Evolutionary conservation across 2,888 invertebrate species (phyloP), one percentile per base, ranked within the genome.

Genomic region (Drosophila planitibia): DNA sequence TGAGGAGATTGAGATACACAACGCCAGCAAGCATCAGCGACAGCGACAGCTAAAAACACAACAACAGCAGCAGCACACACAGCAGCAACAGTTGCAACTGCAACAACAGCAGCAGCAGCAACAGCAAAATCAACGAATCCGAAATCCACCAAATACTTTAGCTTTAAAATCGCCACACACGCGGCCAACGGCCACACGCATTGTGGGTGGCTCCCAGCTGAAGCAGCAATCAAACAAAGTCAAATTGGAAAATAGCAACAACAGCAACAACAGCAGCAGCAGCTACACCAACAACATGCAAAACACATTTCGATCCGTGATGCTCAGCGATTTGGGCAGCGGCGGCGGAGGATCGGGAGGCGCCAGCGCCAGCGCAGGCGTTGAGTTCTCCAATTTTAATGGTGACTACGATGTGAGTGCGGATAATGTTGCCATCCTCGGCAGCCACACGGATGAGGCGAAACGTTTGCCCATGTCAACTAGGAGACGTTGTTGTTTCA

Each of bases 401-500:
- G 92, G 92, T 16, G 93, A 93, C 54, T 93, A 92, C 37, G 93
- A 93, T 60, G 88, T 90, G 10, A 93, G 91, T 72, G 92, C 91
- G 4, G 93, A 93, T 70, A 93, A 93, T 81, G 92, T 93, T 0
- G 93, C 93, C 33, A 93, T 93, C 28, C 76, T 93, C 47, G 92
- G 93, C 4, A 72, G 59, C 32, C 70, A 79, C 0, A 66, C 70
- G n/a, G 94, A 94, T 0, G 94, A 94, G 73, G 85, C 93, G 14
- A 94, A 94, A 9, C 94, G 92, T 0, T n/a, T 33, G 73, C 93
- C 93, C 57, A 96, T 97, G 96, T 96, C 96, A 0, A 94, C 95
- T 28, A 92, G 95, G 44, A 95, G 97, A 19, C 95, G 96, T 75
- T 94, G 95, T 74, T 96, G 96, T 49, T 96, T 97, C 81, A 94